These are phyloP conservation scores for Gadopsis marmoratus DNA, from an alignment of 2,797 vertebrate genomes.

Conservation along the genomic window DNA sequence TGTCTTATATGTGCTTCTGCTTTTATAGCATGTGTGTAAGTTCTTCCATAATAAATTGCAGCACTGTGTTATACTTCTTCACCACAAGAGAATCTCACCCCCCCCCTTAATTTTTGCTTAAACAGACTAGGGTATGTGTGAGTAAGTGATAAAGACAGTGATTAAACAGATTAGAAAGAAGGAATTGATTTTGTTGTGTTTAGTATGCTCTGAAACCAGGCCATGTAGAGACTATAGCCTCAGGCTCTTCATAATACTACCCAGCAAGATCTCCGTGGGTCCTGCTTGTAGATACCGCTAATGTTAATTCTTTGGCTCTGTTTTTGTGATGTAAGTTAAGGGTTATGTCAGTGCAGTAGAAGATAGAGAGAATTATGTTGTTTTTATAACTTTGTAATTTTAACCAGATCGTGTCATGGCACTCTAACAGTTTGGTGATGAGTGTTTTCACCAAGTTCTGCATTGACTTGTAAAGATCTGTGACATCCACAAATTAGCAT, in stretches of 20 bases:
- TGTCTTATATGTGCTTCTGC: neutral
- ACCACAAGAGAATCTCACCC: constrained; percentile 1
- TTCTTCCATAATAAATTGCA: neutral
- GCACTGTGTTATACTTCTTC: neutral
- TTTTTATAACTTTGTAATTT: too few relatives aligned
- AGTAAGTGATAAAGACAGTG: constrained; percentile 8
- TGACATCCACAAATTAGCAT: neutral
- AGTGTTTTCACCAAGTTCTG: neutral
- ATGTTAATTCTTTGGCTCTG: constrained; percentile 7
- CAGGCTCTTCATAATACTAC: constrained; percentile 49
- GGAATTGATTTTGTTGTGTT: constrained; percentile 71
- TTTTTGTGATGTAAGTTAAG: constrained; percentile 2
- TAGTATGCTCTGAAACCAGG: constrained; percentile 72
- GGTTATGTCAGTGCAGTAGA: neutral
- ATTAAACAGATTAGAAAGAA: constrained; percentile 43
- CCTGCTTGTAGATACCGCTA: constrained; percentile 22
- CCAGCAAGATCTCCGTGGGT: constrained; percentile 30
- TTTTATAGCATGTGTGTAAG: neutral
- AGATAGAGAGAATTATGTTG: neutral
- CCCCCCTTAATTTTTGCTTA: neutral
- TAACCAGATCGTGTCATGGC: neutral
- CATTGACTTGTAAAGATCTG: neutral
- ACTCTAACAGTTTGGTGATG: neutral
- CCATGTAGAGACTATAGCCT: constrained; percentile 67
- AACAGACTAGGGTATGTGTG: neutral